These are phyloP conservation scores for Sciurus niger DNA, from an alignment of 2,113 vertebrate species.

Conservation along the genomic window DNA sequence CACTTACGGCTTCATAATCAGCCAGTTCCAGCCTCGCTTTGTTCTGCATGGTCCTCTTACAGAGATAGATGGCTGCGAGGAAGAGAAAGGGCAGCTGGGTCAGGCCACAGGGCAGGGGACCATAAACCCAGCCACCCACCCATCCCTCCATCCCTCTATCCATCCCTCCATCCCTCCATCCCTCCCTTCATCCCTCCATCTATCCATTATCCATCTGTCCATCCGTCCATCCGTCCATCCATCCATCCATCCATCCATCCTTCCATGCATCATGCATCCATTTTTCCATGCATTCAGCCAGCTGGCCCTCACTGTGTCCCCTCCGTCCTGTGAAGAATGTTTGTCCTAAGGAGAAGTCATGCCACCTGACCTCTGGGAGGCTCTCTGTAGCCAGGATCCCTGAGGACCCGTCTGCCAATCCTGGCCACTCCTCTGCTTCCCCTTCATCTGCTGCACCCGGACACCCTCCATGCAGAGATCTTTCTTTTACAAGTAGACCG, in stretches of 20 bases:
- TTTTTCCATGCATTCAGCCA: background rate
- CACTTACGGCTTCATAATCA: constrained; percentile 98
- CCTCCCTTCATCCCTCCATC: background rate
- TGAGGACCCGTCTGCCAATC: background rate
- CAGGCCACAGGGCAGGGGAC: background rate
- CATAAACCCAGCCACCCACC: background rate
- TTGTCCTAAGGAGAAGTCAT: background rate
- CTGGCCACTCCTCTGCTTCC: background rate
- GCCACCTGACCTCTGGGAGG: background rate
- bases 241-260: background rate
- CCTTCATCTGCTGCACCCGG: background rate
- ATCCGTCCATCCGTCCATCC: background rate
- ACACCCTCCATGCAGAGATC: background rate
- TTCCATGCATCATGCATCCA: too few relatives aligned
- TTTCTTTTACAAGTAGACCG: background rate
- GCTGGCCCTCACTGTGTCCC: background rate
- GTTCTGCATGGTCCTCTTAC: constrained; percentile 99
- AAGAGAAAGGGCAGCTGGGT: constrained; percentile 63
- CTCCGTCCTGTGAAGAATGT: background rate
- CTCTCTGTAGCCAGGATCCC: background rate
- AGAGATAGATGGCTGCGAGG: constrained; percentile 96
- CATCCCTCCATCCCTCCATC: background rate
- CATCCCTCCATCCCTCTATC: background rate
- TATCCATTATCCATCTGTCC: background rate
- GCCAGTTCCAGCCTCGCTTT: constrained; percentile 97